Evolutionary conservation across 2,797 vertebrate genomes (phyloP).

Genomic region (Rhabdophis nuchalis): DNA sequence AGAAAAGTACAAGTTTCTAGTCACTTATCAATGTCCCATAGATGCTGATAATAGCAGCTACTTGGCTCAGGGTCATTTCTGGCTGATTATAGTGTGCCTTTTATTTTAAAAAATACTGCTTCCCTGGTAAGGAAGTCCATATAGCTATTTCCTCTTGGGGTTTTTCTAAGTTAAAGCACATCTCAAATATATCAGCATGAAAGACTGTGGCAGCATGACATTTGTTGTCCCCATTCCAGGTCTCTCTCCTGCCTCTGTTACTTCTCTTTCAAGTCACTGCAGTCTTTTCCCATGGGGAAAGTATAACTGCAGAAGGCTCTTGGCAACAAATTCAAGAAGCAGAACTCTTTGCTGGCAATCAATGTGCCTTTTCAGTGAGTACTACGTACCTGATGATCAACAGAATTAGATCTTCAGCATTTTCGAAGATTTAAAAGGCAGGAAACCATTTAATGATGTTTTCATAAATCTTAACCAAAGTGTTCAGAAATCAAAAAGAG

Average conservation of each 20-base stretch:
- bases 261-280: background rate
- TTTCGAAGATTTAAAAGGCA: background rate
- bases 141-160: background rate
- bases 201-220: background rate
- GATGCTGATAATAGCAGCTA: background rate
- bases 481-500: background rate
- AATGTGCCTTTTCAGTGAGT: background rate
- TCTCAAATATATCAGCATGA: background rate
- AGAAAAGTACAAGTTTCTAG: background rate
- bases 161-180: background rate
- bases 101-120: background rate
- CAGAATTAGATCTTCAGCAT: background rate
- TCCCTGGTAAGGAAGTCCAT: background rate
- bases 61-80: background rate
- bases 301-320: background rate
- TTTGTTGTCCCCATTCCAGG: background rate
- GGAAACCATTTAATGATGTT: background rate
- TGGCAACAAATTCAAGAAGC: background rate
- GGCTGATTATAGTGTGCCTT: background rate
- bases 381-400: background rate
- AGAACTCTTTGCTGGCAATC: background rate
- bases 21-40: background rate
- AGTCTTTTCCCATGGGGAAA: background rate
- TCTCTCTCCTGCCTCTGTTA: background rate
- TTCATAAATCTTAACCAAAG: background rate